Percentiles rank a stretch among this genome's conserved stretches.
phyloP scores from a whole-genome alignment of 2,888 invertebrate genomes.

The Gisinianus flammeolus region DNA sequence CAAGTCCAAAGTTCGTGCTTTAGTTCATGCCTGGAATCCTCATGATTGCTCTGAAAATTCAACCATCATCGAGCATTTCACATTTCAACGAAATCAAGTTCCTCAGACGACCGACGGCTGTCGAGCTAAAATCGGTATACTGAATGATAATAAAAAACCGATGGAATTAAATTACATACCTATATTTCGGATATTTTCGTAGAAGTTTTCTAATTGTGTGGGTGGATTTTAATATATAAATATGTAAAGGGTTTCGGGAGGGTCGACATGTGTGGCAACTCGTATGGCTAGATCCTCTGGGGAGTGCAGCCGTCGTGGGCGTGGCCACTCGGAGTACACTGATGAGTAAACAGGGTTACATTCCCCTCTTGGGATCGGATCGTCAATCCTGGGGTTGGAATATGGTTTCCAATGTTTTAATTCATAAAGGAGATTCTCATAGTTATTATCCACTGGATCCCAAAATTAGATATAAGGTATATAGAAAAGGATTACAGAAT shows the following conservation, averaged over 20 bases:
- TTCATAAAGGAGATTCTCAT: constrained; percentile 25
- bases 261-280: constrained; percentile 33
- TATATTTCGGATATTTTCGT: not conserved
- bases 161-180: not conserved
- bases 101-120: constrained; percentile 27
- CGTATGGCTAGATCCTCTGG: constrained; percentile 12
- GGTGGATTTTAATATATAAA: not conserved
- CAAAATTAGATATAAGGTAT: constrained; percentile 26
- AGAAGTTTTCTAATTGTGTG: not conserved
- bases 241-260: constrained; percentile 21
- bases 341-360: constrained; percentile 13
- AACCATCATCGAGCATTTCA: constrained; percentile 1
- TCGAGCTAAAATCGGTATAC: constrained; percentile 27
- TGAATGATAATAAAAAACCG: not conserved
- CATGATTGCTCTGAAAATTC: constrained; percentile 27
- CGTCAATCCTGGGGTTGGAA: constrained; percentile 32
- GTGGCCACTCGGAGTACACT: constrained; percentile 16
- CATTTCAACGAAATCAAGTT: constrained; percentile 16
- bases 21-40: constrained; percentile 20
- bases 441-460: constrained; percentile 31
- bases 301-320: constrained; percentile 21
- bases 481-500: too few species aligned
- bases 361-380: not conserved
- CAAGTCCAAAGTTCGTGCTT: constrained; percentile 20
- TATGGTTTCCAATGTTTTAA: constrained; percentile 1